These are phyloP conservation scores for Micropterix aruncella DNA, from an alignment of 2,888 invertebrate genomes.

Conservation along the genomic window DNA sequence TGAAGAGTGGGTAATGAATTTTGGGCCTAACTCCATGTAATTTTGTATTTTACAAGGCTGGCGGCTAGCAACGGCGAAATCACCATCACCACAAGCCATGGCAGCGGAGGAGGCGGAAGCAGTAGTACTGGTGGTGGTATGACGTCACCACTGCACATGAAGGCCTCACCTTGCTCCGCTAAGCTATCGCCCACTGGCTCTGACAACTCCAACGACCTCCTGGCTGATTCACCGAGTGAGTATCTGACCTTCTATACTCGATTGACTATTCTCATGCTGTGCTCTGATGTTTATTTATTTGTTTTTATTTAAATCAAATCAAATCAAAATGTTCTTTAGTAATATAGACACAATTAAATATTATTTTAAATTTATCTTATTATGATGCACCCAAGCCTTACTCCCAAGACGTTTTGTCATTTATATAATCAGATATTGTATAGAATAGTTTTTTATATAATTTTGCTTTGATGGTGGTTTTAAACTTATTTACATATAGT, in stretches of 20 bases:
- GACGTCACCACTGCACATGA: slow-evolving; percentile 37
- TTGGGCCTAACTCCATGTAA: no score
- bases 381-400: no score
- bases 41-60: no score
- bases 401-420: no score
- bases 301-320: not conserved
- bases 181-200: slow-evolving; percentile 47
- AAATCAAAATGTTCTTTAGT: not conserved
- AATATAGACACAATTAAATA: no score
- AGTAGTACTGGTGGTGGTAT: slow-evolving; percentile 37
- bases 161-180: slow-evolving; percentile 48
- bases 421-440: no score
- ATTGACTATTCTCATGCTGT: slow-evolving; percentile 1
- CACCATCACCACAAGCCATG: slow-evolving; percentile 67
- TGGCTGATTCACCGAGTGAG: slow-evolving; percentile 79
- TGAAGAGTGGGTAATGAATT: no score
- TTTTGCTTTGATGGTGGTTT: no score
- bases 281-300: not conserved
- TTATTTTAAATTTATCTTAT: no score
- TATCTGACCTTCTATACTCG: slow-evolving; percentile 17
- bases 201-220: slow-evolving; percentile 52
- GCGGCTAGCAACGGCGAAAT: slow-evolving; percentile 69
- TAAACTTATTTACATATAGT: no score
- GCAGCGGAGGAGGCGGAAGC: slow-evolving; percentile 34
- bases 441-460: no score